These are phyloP conservation scores for Nesometra sesokonis DNA, from an alignment of 35 echinoderm and acorn worm species.

Conservation along the genomic window DNA sequence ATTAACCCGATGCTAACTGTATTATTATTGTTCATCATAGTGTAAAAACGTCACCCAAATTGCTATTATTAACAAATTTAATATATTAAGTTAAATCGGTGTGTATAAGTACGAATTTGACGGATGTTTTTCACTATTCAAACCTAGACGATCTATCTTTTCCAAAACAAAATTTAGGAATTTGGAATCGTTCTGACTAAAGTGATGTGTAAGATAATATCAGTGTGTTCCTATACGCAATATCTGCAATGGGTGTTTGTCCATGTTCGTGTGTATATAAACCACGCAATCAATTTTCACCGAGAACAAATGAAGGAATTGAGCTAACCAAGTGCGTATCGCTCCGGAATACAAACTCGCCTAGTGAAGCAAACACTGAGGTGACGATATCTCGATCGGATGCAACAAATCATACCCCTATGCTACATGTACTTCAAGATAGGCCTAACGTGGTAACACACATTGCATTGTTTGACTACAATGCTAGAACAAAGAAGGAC, in stretches of 20 bases:
- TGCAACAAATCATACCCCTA: neutral
- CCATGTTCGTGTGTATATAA: neutral
- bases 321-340: neutral
- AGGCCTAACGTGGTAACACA: conserved; percentile 57
- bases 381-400: neutral
- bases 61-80: too few species aligned
- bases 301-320: neutral
- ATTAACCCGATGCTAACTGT: too few species aligned
- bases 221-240: neutral
- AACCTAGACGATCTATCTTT: too few species aligned
- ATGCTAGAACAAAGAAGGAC: conserved; percentile 89
- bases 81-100: too few species aligned
- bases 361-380: neutral
- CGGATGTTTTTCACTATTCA: too few species aligned
- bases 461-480: conserved; percentile 97
- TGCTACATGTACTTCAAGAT: neutral
- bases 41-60: too few species aligned
- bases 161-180: too few species aligned
- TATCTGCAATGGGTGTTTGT: neutral
- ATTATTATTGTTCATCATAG: too few species aligned
- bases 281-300: neutral
- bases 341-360: neutral
- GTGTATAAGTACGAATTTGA: too few species aligned
- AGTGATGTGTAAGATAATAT: neutral
- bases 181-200: too few species aligned